Conservation (phyloP, 1,140 invertebrate genomes). For the Telenomus remus region DNA sequence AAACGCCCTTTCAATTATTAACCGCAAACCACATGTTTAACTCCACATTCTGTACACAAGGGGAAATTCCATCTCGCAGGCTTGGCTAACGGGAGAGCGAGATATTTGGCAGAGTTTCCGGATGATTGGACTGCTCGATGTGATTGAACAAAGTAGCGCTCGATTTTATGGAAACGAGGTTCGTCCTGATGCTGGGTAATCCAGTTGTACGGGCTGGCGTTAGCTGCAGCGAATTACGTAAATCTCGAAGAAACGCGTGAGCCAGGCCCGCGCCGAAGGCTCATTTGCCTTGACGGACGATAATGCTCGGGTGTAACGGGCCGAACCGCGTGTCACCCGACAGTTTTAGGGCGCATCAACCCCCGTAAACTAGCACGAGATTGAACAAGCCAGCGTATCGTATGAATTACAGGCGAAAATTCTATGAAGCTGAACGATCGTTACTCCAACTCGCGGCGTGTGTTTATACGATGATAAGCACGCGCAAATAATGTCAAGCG, state of each 20-base stretch:
- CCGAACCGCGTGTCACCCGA: constrained; percentile 63
- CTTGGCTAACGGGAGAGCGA: too few species aligned
- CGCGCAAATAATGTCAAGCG: not conserved
- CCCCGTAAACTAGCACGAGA: constrained; percentile 50
- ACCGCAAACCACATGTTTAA: too few species aligned
- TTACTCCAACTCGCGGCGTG: constrained; percentile 12
- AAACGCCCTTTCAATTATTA: constrained; percentile 29
- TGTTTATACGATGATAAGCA: not conserved
- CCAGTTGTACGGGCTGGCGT: constrained; percentile 31
- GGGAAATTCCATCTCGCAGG: too few species aligned
- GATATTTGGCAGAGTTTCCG: constrained; percentile 8
- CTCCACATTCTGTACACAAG: too few species aligned
- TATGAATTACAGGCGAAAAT: constrained; percentile 54
- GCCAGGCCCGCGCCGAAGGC: constrained; percentile 46
- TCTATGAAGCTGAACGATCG: constrained; percentile 37
- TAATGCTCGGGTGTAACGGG: constrained; percentile 68
- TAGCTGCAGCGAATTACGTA: constrained; percentile 52
- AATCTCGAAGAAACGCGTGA: constrained; percentile 41
- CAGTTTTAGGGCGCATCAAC: constrained; percentile 57
- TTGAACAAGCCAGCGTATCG: constrained; percentile 44
- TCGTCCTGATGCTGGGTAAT: constrained; percentile 26
- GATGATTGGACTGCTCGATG: constrained; percentile 6
- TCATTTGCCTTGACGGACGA: constrained; percentile 69
- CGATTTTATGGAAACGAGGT: constrained; percentile 21
- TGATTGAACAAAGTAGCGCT: not conserved